Percentiles rank a stretch among this genome's conserved stretches.
Conservation (phyloP, 2,797 vertebrate species). For the Sardinella longiceps region DNA sequence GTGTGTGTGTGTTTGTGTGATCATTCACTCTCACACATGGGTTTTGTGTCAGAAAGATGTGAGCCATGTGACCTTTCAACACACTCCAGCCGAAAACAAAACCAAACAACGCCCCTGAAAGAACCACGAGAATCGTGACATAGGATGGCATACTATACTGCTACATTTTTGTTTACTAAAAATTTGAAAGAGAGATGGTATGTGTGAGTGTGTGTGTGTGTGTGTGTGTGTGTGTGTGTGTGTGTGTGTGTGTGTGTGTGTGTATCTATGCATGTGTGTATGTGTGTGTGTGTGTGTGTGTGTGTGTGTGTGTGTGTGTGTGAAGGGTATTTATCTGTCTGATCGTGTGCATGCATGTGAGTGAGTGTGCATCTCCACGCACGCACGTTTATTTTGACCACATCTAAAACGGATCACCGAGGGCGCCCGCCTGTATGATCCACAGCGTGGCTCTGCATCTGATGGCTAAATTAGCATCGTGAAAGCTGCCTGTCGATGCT, state of each 20-base stretch:
- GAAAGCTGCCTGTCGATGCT: constrained; percentile 14
- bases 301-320: no score
- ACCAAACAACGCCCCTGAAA: background rate
- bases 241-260: background rate
- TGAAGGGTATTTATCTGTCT: no score
- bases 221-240: background rate
- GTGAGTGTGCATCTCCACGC: no score
- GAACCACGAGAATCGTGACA: background rate
- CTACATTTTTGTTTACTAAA: background rate
- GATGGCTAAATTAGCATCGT: background rate
- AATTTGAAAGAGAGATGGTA: no score
- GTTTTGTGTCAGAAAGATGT: background rate
- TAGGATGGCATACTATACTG: background rate
- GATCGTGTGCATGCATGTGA: background rate
- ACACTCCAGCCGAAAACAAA: background rate
- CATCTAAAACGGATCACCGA: background rate
- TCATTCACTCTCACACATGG: background rate
- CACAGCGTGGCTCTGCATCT: background rate
- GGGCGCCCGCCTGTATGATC: background rate
- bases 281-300: background rate
- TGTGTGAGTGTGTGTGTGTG: background rate
- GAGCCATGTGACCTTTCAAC: no score
- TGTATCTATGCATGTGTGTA: background rate
- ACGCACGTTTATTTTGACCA: background rate
- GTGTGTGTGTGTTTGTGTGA: no score